These are phyloP conservation scores for Nomia melanderi DNA, from an alignment of 1,140 invertebrate genomes.

Conservation along the genomic window DNA sequence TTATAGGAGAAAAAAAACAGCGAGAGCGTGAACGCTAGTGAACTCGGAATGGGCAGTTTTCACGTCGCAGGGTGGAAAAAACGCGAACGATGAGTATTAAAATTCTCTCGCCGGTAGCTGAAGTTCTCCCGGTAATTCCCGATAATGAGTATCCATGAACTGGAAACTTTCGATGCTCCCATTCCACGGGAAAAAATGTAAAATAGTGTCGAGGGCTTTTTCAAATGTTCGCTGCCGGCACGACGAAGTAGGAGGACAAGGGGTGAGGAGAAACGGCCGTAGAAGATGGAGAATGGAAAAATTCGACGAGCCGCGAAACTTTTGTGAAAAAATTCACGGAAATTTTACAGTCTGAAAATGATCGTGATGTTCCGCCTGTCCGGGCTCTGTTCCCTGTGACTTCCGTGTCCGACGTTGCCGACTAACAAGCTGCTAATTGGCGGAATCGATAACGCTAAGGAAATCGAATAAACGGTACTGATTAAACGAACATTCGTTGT, in stretches of 20 bases:
- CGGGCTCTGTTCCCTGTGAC: background rate
- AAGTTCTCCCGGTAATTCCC: slow-evolving; percentile 5
- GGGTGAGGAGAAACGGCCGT: background rate
- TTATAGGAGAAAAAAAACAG: too few relatives aligned
- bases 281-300: background rate
- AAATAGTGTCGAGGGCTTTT: background rate
- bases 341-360: background rate
- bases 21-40: too few relatives aligned
- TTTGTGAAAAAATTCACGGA: background rate
- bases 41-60: background rate
- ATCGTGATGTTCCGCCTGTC: background rate
- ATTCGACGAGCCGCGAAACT: slow-evolving; percentile 17
- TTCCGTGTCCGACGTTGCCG: background rate
- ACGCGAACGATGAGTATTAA: background rate
- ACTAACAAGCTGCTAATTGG: background rate
- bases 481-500: too few relatives aligned
- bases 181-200: background rate
- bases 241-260: background rate
- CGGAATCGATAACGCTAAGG: too few relatives aligned
- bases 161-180: background rate
- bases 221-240: background rate
- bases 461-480: too few relatives aligned
- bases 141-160: slow-evolving; percentile 14
- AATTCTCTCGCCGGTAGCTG: background rate
- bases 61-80: background rate